Percentiles rank a stretch among this genome's conserved stretches.
phyloP scores from a whole-genome alignment of 2,888 invertebrate genomes.

The Drosophila limbata region DNA sequence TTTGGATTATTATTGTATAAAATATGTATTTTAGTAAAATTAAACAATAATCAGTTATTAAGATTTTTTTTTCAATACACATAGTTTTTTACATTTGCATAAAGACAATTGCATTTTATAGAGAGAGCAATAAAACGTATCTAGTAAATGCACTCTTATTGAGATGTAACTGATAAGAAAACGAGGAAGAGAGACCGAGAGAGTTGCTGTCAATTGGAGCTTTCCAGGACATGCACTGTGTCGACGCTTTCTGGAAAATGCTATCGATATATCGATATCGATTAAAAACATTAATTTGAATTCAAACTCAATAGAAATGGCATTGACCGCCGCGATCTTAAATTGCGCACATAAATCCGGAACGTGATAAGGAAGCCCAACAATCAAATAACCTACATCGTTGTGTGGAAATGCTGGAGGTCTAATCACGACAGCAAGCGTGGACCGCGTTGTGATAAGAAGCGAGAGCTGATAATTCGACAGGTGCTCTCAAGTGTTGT shows the following conservation, averaged over 20 bases:
- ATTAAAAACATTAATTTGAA: background rate
- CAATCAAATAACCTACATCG: background rate
- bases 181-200: background rate
- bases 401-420: background rate
- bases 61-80: slow-evolving; percentile 4
- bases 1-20: background rate
- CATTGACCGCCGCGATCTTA: slow-evolving; percentile 16
- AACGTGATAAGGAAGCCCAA: slow-evolving; percentile 4
- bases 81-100: background rate
- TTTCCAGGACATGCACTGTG: background rate
- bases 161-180: slow-evolving; percentile 3
- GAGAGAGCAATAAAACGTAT: background rate
- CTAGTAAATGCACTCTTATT: background rate
- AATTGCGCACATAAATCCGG: slow-evolving; percentile 32
- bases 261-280: background rate
- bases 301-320: slow-evolving; percentile 10
- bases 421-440: slow-evolving; percentile 23
- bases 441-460: slow-evolving; percentile 39
- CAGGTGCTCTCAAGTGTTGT: slow-evolving; percentile 25
- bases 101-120: background rate
- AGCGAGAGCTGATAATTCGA: slow-evolving; percentile 15
- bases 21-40: slow-evolving; percentile 9
- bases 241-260: background rate
- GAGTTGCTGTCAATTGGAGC: background rate
- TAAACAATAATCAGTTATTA: slow-evolving; percentile 17